phyloP scores from a whole-genome alignment of 2,113 vertebrate species.

The Rallus limicola region DNA sequence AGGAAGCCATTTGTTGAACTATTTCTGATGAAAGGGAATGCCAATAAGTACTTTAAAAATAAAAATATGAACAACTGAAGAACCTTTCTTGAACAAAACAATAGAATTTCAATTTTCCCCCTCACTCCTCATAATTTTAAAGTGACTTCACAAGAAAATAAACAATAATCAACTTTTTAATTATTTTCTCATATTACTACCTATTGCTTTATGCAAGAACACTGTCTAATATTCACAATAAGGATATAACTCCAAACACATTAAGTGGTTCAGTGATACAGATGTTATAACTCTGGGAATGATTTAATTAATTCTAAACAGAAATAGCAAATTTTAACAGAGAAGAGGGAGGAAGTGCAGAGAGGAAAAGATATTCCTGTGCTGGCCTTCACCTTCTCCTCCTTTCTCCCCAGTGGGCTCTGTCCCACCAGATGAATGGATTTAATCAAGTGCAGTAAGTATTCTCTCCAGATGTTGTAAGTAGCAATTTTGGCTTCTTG shows the following conservation, averaged over 20 bases:
- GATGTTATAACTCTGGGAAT: neutral
- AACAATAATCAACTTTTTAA: neutral
- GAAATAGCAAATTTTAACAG: neutral
- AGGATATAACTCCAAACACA: neutral
- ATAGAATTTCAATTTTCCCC: neutral
- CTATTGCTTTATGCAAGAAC: neutral
- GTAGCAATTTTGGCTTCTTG: neutral
- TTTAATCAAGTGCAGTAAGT: neutral
- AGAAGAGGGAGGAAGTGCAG: neutral
- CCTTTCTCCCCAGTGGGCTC: neutral
- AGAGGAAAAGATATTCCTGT: neutral
- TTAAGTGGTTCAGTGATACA: neutral
- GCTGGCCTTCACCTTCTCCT: neutral
- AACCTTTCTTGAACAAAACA: neutral
- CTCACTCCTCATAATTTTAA: neutral
- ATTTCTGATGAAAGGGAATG: neutral
- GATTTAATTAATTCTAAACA: neutral
- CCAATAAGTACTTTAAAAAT: neutral
- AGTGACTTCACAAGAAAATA: neutral
- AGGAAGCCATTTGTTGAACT: neutral
- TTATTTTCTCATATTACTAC: neutral
- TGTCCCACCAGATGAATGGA: neutral
- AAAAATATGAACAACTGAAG: neutral
- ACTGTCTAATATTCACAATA: neutral
- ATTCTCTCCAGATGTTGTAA: neutral